Base-by-base conservation (phyloP, 2,797 vertebrate genomes). In the Siniperca obscura region DNA sequence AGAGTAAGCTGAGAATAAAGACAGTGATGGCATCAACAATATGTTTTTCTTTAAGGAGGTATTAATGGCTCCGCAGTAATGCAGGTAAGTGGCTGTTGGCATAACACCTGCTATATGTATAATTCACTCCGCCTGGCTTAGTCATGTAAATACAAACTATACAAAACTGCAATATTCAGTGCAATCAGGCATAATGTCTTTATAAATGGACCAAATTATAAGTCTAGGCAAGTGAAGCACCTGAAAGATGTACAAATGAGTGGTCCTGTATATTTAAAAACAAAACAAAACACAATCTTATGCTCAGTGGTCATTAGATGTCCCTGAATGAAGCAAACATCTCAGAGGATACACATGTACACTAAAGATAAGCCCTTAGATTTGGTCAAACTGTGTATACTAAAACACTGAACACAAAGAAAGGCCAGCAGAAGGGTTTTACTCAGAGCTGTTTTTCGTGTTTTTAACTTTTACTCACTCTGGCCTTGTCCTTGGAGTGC, bases 1-100 rank as follows among this genome's bases (percentile, higher is more conserved):
- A 60, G 36, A 67, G 80, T 48, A 78, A 84, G 60, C 22, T 67
- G 16, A 68, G 14, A 73, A 66, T 60, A 78, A 71, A 82, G 46
- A 82, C 65, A 75, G 40, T 48, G 9, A 70, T 70, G 69, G 69
- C 60, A 79, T 79, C 36, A 71, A 67, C 5, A 53, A 68, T 40
- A 3, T 14, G 17, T 27, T 68, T 70, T 44, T 67, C 30, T 55
- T 64, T 22, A 55, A 64, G 30, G 57, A 52, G 8, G 3, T 7
- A 65, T 53, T 46, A 17, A 70, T 57, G 66, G 13, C 52, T 46
- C 44, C 16, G 55, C 25, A 62, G 36, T 52, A 16, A 76, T n/a
- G 25, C 52, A 80, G 72, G 59, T 76, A 59, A 83, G 62, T 59
- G 22, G 52, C 38, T 56, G 62, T 70, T 80, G 40, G 38, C 21